phyloP scores from a whole-genome alignment of 2,888 invertebrate species.

The Pomacea canaliculata region DNA sequence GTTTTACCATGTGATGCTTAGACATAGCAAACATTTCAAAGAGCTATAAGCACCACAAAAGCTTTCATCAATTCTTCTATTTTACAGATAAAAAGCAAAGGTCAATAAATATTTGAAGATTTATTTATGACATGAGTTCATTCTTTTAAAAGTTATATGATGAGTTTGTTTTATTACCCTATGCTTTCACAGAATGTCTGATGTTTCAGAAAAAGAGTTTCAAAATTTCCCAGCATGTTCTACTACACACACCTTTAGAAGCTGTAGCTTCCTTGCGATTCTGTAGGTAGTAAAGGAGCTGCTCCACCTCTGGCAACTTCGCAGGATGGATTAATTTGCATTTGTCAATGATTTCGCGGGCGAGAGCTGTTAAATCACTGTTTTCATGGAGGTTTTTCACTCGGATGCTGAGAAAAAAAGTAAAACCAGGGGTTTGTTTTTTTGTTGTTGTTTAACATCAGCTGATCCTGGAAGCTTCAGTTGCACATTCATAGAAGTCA shows the following conservation, averaged over 20 bases:
- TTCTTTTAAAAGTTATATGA: too few species aligned
- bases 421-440: too few species aligned
- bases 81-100: background rate
- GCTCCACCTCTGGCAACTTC: slow-evolving; percentile 86
- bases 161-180: too few species aligned
- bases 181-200: too few species aligned
- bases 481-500: too few species aligned
- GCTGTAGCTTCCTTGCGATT: slow-evolving; percentile 76
- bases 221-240: too few species aligned
- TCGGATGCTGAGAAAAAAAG: slow-evolving; percentile 69
- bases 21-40: background rate
- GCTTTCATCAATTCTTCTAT: too few species aligned
- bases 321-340: slow-evolving; percentile 88
- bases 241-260: slow-evolving; percentile 47
- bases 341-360: slow-evolving; percentile 86
- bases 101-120: background rate
- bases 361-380: slow-evolving; percentile 83
- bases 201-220: too few species aligned
- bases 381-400: slow-evolving; percentile 83
- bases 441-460: too few species aligned
- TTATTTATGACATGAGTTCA: too few species aligned
- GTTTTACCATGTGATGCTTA: slow-evolving; percentile 57
- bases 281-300: slow-evolving; percentile 87
- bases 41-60: too few species aligned
- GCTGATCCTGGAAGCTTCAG: too few species aligned